Conservation (phyloP, 2,113 vertebrate genomes). For the Syngnathus scovelli region DNA sequence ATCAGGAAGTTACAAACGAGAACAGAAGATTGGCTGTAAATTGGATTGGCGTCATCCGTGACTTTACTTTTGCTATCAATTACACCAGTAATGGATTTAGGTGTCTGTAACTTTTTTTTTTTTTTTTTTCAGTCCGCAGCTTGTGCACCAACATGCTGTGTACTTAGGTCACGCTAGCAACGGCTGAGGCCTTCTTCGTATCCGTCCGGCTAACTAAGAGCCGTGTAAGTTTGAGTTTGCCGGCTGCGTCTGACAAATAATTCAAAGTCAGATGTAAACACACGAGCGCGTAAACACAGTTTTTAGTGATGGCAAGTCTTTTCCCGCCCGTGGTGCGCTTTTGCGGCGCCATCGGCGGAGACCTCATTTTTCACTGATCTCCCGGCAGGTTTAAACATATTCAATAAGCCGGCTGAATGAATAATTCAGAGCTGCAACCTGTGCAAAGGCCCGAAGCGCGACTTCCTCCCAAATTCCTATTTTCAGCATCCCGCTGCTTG, state of each 20-base stretch:
- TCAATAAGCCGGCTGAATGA: neutral
- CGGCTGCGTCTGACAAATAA: neutral
- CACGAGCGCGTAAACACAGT: neutral
- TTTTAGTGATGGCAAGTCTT: neutral
- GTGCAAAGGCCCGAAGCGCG: neutral
- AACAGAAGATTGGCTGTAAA: neutral
- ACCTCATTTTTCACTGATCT: conserved; percentile 1
- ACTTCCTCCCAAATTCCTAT: neutral
- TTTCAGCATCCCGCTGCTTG: neutral
- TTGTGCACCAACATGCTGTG: neutral
- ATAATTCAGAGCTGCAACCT: conserved; percentile 5
- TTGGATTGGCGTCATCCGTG: neutral
- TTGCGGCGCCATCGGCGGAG: neutral
- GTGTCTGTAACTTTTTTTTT: too few species aligned
- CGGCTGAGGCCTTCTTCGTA: neutral
- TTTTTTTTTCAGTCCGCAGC: neutral
- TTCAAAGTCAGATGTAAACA: neutral
- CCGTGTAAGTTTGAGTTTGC: neutral
- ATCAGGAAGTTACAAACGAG: neutral
- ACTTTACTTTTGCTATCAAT: neutral
- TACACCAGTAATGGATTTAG: neutral
- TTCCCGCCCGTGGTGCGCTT: neutral
- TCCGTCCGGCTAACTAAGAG: neutral
- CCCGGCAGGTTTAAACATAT: conserved; percentile 5
- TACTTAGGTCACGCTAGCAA: neutral